Evolutionary conservation across 2,888 invertebrate species (phyloP).

Genomic region (Macrostomum cliftonense): DNA sequence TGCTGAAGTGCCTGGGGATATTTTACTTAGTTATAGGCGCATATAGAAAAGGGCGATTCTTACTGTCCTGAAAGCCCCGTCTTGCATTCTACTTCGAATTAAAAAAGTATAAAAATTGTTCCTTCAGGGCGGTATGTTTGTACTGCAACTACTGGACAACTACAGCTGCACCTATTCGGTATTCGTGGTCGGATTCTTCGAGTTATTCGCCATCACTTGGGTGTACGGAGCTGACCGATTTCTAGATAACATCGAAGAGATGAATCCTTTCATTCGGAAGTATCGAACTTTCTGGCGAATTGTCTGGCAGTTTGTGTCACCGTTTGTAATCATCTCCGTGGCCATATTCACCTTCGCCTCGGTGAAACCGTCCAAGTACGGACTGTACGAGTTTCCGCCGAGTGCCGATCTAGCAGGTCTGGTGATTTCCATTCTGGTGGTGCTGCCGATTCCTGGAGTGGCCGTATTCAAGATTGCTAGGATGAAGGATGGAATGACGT

Average conservation of each 20-base stretch:
- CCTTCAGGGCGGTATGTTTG: conserved; percentile 38
- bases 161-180: conserved; percentile 42
- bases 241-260: conserved; percentile 40
- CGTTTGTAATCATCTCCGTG: too few relatives aligned
- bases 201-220: conserved; percentile 41
- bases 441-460: conserved; percentile 51
- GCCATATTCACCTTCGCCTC: conserved; percentile 52
- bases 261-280: conserved; percentile 18
- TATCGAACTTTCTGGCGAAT: too few relatives aligned
- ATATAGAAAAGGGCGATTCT: too few relatives aligned
- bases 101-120: too few relatives aligned
- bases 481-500: too few relatives aligned
- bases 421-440: conserved; percentile 51
- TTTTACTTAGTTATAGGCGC: too few relatives aligned
- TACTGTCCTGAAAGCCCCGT: too few relatives aligned
- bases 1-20: too few relatives aligned
- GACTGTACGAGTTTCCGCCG: conserved; percentile 48
- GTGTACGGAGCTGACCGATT: conserved; percentile 42
- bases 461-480: conserved; percentile 39
- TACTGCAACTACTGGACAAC: conserved; percentile 41
- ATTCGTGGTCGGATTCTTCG: conserved; percentile 44
- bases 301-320: too few relatives aligned
- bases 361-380: conserved; percentile 49
- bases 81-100: too few relatives aligned
- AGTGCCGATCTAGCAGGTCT: conserved; percentile 56